Conservation (phyloP, 2,113 vertebrate species). For the Climacteris rufus region DNA sequence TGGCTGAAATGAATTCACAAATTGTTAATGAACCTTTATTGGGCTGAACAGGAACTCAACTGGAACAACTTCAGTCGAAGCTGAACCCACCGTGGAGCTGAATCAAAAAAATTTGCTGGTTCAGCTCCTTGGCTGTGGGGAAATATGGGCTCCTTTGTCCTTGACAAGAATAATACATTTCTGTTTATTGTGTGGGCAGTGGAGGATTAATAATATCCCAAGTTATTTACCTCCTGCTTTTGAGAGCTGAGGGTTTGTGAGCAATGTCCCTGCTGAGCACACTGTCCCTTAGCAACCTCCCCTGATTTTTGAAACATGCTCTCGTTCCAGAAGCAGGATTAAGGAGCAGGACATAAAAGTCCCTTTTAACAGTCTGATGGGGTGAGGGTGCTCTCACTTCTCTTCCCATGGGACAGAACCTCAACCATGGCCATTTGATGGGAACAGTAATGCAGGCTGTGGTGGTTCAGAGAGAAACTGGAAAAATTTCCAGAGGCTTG, state of each 20-base stretch:
- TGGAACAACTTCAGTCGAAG: slow-evolving; percentile 11
- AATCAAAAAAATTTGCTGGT: slow-evolving; percentile 28
- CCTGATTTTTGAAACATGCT: background rate
- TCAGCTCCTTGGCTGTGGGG: background rate
- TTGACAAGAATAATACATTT: slow-evolving; percentile 13
- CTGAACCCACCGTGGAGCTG: background rate
- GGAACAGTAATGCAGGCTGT: rapidly evolving
- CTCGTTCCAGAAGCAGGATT: background rate
- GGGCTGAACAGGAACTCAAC: slow-evolving; percentile 6
- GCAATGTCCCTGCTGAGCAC: background rate
- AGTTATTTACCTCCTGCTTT: slow-evolving; percentile 24
- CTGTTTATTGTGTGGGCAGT: slow-evolving; percentile 15
- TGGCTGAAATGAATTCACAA: background rate
- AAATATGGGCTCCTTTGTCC: slow-evolving; percentile 18
- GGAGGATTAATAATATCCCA: slow-evolving; percentile 17
- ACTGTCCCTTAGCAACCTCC: slow-evolving; percentile 30
- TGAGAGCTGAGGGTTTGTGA: background rate
- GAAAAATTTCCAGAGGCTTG: background rate
- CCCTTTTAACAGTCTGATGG: background rate
- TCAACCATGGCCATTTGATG: background rate
- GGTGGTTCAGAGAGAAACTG: background rate
- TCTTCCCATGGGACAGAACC: background rate
- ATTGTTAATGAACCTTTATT: slow-evolving; percentile 26
- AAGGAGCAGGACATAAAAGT: background rate
- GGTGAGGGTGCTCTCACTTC: background rate